Evolutionary conservation across 2,113 vertebrate genomes (phyloP), one percentile per base, ranked within the genome.

Genomic region (Danionella cerebrum): DNA sequence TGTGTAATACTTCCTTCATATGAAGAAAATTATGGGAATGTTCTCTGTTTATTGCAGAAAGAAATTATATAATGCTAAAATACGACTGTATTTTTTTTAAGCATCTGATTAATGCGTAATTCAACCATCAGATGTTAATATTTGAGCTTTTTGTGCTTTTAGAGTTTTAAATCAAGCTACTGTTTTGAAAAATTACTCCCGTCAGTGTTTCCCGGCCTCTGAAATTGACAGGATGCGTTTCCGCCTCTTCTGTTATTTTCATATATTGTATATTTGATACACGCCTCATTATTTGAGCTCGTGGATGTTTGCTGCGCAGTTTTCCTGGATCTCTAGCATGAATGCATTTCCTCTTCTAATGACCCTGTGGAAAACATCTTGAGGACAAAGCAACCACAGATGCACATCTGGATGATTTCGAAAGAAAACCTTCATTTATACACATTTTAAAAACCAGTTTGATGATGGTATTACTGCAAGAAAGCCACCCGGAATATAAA

Each of bases 211-310:
- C 14, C 42, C 19, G 18, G 16, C n/a, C 29, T 12, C 29, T 8
- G 2, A 42, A 16, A 31, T 29, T 45, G 39, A 29, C 27, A 18
- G 6, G 38, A 59, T 60, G 24, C 12, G 55, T 42, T 44, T 44
- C 29, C 39, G 31, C 27, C 13, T 42, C 38, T 25, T 27, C n/a
- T 25, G 24, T 42, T 42, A n/a, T 8, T 27, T 53, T 57, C n/a
- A 39, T n/a, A 4, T 60, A 14, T 39, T 44, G 57, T 53, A 19
- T 31, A 31, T 53, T 5, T 1, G 9, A 53, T 21, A 11, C 22
- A 45, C 13, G 16, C 58, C 58, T 60, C 25, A 21, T 60, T 60
- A 60, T 44, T 60, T 60, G 25, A 60, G 2, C 39, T 29, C 45
- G 19, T 44, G 39, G 22, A 44, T 31, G 16, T 21, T 24, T 25